phyloP scores from a whole-genome alignment of 2,797 vertebrate species.

The Pseudotriccus pelzelni region DNA sequence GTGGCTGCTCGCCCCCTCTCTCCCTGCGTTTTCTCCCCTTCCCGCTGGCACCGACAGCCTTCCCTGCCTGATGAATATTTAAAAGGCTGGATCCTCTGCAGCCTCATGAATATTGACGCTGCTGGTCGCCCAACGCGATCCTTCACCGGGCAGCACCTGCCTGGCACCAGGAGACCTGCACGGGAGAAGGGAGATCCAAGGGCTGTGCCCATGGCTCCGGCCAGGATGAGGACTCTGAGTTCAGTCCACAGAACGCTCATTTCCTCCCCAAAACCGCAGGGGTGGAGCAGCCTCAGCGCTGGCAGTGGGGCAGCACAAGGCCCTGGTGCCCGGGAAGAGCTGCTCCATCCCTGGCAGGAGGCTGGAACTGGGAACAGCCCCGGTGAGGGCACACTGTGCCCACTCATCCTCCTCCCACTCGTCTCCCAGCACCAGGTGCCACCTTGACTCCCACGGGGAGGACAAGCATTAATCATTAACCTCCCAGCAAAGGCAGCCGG shows the following conservation, averaged over 20 bases:
- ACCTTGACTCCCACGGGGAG: neutral
- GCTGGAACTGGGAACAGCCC: neutral
- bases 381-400: rapidly evolving
- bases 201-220: rapidly evolving
- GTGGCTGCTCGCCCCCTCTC: neutral
- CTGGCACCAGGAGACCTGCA: neutral
- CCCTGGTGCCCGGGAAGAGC: neutral
- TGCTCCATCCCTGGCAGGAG: neutral
- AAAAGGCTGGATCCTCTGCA: conserved; percentile 23
- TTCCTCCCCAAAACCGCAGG: neutral
- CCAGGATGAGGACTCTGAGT: neutral
- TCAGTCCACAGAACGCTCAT: rapidly evolving
- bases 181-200: rapidly evolving
- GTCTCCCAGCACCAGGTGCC: rapidly evolving
- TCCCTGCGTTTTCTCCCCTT: neutral
- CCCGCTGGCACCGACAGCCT: neutral
- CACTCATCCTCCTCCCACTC: neutral
- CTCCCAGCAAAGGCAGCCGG: neutral
- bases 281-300: rapidly evolving
- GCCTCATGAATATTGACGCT: conserved; percentile 34
- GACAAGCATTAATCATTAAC: neutral
- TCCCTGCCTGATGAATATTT: conserved; percentile 18
- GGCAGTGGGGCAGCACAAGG: neutral
- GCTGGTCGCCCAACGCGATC: neutral
- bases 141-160: neutral